Evolutionary conservation across 2,888 invertebrate species (phyloP).

Genomic region (Leucophenga maculata): DNA sequence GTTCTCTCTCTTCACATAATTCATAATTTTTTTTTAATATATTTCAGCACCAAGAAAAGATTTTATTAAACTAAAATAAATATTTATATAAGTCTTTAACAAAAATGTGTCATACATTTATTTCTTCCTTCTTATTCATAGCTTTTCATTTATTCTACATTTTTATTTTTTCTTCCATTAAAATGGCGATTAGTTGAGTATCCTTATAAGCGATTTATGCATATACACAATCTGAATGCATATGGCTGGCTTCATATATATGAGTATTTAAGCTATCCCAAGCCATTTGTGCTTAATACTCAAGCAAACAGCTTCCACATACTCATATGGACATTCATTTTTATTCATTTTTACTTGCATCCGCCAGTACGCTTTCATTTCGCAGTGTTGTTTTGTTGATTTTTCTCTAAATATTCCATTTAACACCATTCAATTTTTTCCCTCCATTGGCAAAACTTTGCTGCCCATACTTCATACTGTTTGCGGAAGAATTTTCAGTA

Average conservation of each 20-base stretch:
- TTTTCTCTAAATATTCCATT: conserved; percentile 56
- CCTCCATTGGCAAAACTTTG: too few relatives aligned
- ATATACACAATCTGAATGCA: neutral
- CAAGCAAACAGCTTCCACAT: conserved; percentile 6
- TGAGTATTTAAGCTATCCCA: conserved; percentile 7
- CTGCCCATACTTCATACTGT: conserved; percentile 10
- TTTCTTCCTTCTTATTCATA: conserved; percentile 25
- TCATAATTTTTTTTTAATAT: too few relatives aligned
- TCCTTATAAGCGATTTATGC: neutral
- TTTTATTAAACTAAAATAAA: too few relatives aligned
- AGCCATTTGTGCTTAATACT: conserved; percentile 16
- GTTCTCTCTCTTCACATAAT: too few relatives aligned
- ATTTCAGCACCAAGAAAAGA: too few relatives aligned
- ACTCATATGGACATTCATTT: conserved; percentile 17
- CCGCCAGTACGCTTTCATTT: neutral
- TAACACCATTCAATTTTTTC: neutral
- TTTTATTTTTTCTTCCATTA: conserved; percentile 41
- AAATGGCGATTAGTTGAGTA: conserved; percentile 54
- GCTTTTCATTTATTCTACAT: conserved; percentile 30
- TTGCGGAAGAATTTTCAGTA: neutral
- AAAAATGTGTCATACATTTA: too few relatives aligned
- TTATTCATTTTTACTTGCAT: conserved; percentile 44
- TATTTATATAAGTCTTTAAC: neutral
- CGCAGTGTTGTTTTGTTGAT: conserved; percentile 36
- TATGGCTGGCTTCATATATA: conserved; percentile 19